Evolutionary conservation across 2,113 vertebrate genomes (phyloP), one percentile per base, ranked within the genome.

Genomic region (Dromas ardeola): DNA sequence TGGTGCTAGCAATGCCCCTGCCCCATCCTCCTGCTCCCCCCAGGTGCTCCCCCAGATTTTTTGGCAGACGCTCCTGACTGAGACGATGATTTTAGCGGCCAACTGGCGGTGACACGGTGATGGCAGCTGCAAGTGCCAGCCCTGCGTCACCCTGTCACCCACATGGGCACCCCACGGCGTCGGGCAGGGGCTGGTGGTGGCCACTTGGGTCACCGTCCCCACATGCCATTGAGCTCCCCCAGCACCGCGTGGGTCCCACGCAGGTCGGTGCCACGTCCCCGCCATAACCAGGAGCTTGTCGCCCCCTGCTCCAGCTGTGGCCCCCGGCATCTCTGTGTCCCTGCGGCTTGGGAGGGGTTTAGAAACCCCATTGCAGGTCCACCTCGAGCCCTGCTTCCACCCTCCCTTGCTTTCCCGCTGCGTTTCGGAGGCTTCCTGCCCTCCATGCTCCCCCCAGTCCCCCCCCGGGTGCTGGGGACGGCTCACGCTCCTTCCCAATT

Each of bases 311-410:
- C 65, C 1, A 1, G 50, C 43, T 2, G 0, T 5, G 38, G 30
- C 5, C 29, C 49, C 36, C 3, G 1, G 42, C 42, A 40, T 19
- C 0, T 1, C 36, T 34, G 32, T 61, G 55, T 27, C 27, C 50
- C 9, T 1, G 1, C 2, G 12, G 32, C 52, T 34, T 12, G 13
- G 50, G 56, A 22, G 27, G 20, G 30, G 5, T 62, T 70, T 36
- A 13, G 30, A 43, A 7, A 1, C n/a, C 63, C 12, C 29, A 1
- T 12, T 22, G 21, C 0, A 3, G 25, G 45, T 2, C 1, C 6
- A 2, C 36, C 61, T 23, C 1, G 5, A 52, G 36, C 62, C 36
- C 45, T 20, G 11, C 34, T 78, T 36, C 45, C 40, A 20, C 40
- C 52, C 40, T 52, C 26, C n/a, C 16, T 21, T 15, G 19, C 29